A percentile compares a stretch with the other conserved stretches of the same genome.
phyloP scores from a whole-genome alignment of 2,797 vertebrate genomes.

The Bryconaethiops microstoma region DNA sequence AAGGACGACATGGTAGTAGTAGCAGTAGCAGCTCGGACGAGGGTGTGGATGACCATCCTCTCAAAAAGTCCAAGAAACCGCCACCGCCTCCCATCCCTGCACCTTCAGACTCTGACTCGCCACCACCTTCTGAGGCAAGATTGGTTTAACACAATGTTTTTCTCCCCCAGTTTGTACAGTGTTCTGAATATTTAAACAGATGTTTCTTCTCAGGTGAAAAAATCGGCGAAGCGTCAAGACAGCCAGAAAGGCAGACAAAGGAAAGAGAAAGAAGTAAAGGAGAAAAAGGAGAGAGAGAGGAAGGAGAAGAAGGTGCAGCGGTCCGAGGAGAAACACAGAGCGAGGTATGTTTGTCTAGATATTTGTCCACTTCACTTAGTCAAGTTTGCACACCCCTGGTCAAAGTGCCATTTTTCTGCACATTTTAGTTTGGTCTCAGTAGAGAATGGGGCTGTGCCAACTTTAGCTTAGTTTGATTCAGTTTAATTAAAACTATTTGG shows the following conservation, averaged over 20 bases:
- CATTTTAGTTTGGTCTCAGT: too few species aligned
- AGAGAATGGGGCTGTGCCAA: too few species aligned
- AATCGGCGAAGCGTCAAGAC: slow-evolving; percentile 79
- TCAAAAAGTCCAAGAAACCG: slow-evolving; percentile 86
- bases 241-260: slow-evolving; percentile 73
- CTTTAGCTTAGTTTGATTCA: slow-evolving; percentile 23
- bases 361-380: background rate
- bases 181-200: background rate
- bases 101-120: slow-evolving; percentile 87
- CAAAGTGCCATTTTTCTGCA: background rate
- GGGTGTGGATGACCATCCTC: slow-evolving; percentile 79
- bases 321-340: slow-evolving; percentile 85
- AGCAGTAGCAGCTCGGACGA: slow-evolving; percentile 86
- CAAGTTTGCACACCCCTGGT: too few species aligned
- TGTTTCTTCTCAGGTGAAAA: slow-evolving; percentile 79
- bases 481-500: background rate
- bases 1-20: slow-evolving; percentile 71
- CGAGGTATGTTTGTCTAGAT: slow-evolving; percentile 71
- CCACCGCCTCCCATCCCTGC: slow-evolving; percentile 81
- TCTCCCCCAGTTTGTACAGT: background rate
- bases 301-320: slow-evolving; percentile 79
- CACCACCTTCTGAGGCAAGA: slow-evolving; percentile 71
- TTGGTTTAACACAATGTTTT: background rate
- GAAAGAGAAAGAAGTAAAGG: slow-evolving; percentile 82
- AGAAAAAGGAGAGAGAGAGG: slow-evolving; percentile 84